Percentiles rank a stretch among this genome's conserved stretches.
Evolutionary conservation across 2,888 invertebrate species (phyloP).

Genomic region (Melinaea menophilus): DNA sequence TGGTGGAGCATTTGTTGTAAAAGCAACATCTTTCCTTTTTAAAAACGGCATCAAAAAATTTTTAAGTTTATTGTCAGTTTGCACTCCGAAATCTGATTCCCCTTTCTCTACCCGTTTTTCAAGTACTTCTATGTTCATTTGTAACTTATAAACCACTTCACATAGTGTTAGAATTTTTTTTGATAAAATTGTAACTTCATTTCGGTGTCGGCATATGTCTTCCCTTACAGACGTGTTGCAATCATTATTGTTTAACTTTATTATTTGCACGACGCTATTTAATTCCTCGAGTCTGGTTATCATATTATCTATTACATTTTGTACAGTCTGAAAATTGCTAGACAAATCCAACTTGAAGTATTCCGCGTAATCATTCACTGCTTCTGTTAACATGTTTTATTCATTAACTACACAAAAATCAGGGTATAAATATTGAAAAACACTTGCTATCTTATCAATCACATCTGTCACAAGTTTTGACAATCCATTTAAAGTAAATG

Average conservation of each 20-base stretch:
- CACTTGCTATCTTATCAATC: constrained; percentile 55
- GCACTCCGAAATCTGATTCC: constrained; percentile 77
- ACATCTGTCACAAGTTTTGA: constrained; percentile 60
- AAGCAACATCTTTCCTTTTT: constrained; percentile 48
- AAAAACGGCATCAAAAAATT: constrained; percentile 80
- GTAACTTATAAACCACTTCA: constrained; percentile 71
- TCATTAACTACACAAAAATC: constrained; percentile 54
- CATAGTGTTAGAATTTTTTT: constrained; percentile 76
- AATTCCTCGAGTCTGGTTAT: constrained; percentile 81
- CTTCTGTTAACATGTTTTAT: constrained; percentile 68
- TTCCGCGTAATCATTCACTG: constrained; percentile 74
- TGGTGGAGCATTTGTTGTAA: constrained; percentile 29
- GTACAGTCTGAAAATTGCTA: constrained; percentile 77
- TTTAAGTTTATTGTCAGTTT: constrained; percentile 76
- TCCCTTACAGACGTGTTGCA: constrained; percentile 68
- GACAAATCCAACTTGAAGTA: constrained; percentile 75
- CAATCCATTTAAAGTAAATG: constrained; percentile 54
- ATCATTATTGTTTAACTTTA: constrained; percentile 69
- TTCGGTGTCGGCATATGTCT: constrained; percentile 72
- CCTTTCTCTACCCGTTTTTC: constrained; percentile 80
- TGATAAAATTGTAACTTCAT: constrained; percentile 73
- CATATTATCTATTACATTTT: constrained; percentile 82
- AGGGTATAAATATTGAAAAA: constrained; percentile 67
- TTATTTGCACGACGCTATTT: constrained; percentile 79
- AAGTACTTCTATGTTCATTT: constrained; percentile 71